Evolutionary conservation across 2,888 invertebrate species (phyloP), one percentile per base, ranked within the genome.

Genomic region (Caenorhabditis japonica): DNA sequence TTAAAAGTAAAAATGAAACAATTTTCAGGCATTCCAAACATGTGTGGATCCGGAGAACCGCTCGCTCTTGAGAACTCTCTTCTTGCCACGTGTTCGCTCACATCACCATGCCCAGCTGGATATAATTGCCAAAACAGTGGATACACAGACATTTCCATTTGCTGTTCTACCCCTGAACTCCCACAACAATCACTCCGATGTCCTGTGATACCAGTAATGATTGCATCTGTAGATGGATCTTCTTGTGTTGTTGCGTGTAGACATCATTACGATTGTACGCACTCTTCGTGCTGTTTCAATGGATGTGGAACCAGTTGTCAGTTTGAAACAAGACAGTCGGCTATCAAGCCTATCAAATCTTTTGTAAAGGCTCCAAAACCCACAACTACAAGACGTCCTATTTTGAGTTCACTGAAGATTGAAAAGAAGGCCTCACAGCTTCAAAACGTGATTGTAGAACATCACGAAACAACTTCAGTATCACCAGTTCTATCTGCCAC

Each of bases 221-320:
- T 59, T n/a, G 61, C 69, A 5, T 79, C 78, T 8, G 72, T 76
- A 7, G 79, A 79, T 56, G 79, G 76, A 12, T 74, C 76, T n/a
- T 69, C 78, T 7, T 79, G 78, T 47, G 78, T 71, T 4, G 69
- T 76, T 46, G 68, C 61, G 5, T 79, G 78, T 43, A 60, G 78
- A 4, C 69, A 68, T 27, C 59, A 70, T 41, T 58, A 69, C 5
- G 84, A 85, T 38, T 85, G 85, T 38, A 53, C 68, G 1, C 52
- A 62, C 21, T 58, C 77, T 0, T 60, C 75, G 0, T 85, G 85
- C 56, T 85, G 85, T 43, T 85, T 80, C 66, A 84, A 85, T 46
- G 85, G 85, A 13, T 80, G 76, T 56, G 84, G 82, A 21, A 82
- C 76, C 1, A 76, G 75, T 33, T 85, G 85, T 55, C 79, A 79